These are phyloP conservation scores for Sinotaia quadrata DNA, from an alignment of 2,888 invertebrate genomes.

Conservation along the genomic window DNA sequence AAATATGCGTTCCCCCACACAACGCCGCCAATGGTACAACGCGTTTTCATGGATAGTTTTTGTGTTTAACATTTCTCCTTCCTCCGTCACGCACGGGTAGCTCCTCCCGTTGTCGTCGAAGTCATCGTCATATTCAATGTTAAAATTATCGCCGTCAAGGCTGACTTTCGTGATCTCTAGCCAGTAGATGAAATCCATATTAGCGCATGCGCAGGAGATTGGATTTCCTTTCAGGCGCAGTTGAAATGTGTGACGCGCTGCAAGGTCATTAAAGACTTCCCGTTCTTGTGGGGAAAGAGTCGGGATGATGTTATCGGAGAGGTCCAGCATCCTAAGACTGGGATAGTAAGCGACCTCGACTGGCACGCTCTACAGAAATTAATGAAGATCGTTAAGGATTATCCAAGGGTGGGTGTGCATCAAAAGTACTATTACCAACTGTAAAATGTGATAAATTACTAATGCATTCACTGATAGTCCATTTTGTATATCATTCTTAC, in stretches of 20 bases:
- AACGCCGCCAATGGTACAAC: too few relatives aligned
- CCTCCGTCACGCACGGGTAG: too few relatives aligned
- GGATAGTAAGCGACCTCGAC: background rate
- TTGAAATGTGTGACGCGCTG: constrained; percentile 6
- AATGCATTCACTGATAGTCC: too few relatives aligned
- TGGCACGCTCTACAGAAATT: background rate
- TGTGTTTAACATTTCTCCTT: too few relatives aligned
- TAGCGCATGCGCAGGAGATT: constrained; percentile 13
- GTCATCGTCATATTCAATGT: constrained; percentile 8
- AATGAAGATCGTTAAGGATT: background rate
- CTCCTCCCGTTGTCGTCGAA: constrained; percentile 27
- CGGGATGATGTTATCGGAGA: constrained; percentile 15
- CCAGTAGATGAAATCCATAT: constrained; percentile 12
- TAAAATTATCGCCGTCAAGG: constrained; percentile 15
- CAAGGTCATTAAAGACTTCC: background rate
- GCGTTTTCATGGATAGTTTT: too few relatives aligned
- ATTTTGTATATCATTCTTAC: too few relatives aligned
- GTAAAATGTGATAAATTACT: too few relatives aligned
- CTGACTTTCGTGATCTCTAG: constrained; percentile 1
- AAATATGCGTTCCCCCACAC: too few relatives aligned
- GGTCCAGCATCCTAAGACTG: background rate
- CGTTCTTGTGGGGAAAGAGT: background rate
- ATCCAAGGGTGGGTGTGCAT: background rate
- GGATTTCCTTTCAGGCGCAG: constrained; percentile 23
- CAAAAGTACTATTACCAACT: background rate